Base-by-base conservation (phyloP, 2,113 vertebrate genomes). In the Probosciger aterrimus region DNA sequence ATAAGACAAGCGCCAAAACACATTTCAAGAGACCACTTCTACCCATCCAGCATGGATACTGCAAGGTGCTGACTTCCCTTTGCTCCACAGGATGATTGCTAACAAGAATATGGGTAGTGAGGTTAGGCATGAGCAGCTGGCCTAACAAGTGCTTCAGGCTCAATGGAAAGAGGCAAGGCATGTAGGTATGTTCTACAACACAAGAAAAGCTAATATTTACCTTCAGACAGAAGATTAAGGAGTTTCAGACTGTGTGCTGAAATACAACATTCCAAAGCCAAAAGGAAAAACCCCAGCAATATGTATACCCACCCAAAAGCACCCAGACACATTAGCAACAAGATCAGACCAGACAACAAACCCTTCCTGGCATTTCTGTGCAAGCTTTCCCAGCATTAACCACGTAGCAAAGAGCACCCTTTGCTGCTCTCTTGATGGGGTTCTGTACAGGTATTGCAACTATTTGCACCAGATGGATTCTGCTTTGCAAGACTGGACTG, bases 221-320 rank as follows among this genome's bases (percentile, higher is more conserved):
- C 44, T 53, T 78, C 76, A 74, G 64, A 63, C 31, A n/a, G 69
- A 77, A 57, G 49, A 65, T 23, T 13, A 76, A 74, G 41, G 53
- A 82, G 46, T 8, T 88, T 24, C 63, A 74, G 53, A 11, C 7
- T 60, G 53, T 18, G n/a, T 68, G 85, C 79, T 88, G 82, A 94
- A 90, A 88, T n/a, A 69, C 95, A 71, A 20, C 78, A 96, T 88
- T 90, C 68, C 84, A 76, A 77, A 82, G 88, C 41, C 83, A 63
- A 90, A 80, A 41, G 49, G 44, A 69, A 80, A 59, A 84, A 17
- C 7, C 9, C 10, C 64, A 88, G 8, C 19, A 35, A 14, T 7
- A 22, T 0, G 0, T 9, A 49, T 6, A 77, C 14, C 18, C 59
- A 79, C 50, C 28, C 80, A 67, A 33, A 33, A 74, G 71, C 74